Conservation (phyloP, 2,888 invertebrate genomes). For the Caradrina kadenii region DNA sequence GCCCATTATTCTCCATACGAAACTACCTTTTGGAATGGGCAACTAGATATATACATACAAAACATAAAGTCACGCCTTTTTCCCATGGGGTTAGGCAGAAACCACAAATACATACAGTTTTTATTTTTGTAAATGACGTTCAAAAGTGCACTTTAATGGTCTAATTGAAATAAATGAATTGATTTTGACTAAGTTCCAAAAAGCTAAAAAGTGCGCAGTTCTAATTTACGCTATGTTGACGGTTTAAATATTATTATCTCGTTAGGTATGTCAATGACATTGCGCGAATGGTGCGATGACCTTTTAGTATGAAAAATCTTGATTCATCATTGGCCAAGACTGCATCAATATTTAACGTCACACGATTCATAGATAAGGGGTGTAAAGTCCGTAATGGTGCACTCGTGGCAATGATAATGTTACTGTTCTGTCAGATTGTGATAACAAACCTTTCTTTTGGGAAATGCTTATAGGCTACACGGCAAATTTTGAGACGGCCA, state of each 20-base stretch:
- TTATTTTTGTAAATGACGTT: too few species aligned
- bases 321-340: conserved; percentile 50
- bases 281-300: conserved; percentile 27
- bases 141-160: too few species aligned
- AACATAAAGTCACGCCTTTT: too few species aligned
- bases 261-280: conserved; percentile 44
- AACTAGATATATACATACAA: too few species aligned
- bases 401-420: conserved; percentile 23
- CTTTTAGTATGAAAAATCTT: conserved; percentile 41
- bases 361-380: conserved; percentile 37
- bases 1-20: too few species aligned
- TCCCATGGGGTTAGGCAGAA: too few species aligned
- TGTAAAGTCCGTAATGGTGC: conserved; percentile 37
- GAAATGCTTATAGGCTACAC: too few species aligned
- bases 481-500: background rate
- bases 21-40: too few species aligned
- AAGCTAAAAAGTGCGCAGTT: background rate
- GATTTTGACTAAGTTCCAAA: too few species aligned
- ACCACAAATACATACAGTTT: too few species aligned
- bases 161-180: too few species aligned
- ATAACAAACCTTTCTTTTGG: conserved; percentile 17
- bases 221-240: conserved; percentile 2
- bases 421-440: conserved; percentile 1
- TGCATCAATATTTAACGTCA: conserved; percentile 21
- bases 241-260: conserved; percentile 23